phyloP scores from a whole-genome alignment of 2,113 vertebrate genomes.

The Arothron firmamentum region DNA sequence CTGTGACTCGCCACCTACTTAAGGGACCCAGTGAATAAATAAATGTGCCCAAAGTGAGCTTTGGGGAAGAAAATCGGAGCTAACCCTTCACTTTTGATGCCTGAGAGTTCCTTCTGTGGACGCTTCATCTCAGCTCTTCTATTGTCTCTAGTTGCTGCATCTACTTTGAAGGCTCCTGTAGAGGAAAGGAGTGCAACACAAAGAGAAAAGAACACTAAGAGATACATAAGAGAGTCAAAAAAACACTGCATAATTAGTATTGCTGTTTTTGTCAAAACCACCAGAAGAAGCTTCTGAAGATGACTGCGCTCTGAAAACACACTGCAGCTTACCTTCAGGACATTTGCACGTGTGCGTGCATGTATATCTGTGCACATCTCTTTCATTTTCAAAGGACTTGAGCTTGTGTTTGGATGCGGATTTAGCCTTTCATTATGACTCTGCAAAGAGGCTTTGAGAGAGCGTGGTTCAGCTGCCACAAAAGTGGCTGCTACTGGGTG shows the following conservation, averaged over 20 bases:
- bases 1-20: constrained; percentile 20
- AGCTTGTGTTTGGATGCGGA: constrained; percentile 57
- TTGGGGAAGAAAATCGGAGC: constrained; percentile 29
- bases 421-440: constrained; percentile 68
- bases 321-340: constrained; percentile 48
- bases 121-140: constrained; percentile 22
- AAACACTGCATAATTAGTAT: constrained; percentile 54
- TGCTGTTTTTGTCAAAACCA: constrained; percentile 47
- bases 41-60: constrained; percentile 32
- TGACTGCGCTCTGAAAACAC: constrained; percentile 33
- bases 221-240: constrained; percentile 24
- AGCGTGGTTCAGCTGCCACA: constrained; percentile 40
- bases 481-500: constrained; percentile 38
- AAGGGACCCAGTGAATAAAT: constrained; percentile 31
- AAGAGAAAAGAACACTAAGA: constrained; percentile 16
- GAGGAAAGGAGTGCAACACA: constrained; percentile 37
- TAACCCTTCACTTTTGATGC: constrained; percentile 46
- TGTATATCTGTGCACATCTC: constrained; percentile 35
- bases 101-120: constrained; percentile 44
- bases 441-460: constrained; percentile 49
- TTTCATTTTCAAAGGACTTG: constrained; percentile 60
- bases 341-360: constrained; percentile 43
- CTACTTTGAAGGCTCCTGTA: constrained; percentile 40
- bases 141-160: constrained; percentile 35
- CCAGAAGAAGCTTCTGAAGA: constrained; percentile 64